These are phyloP conservation scores for mouse (Mus musculus) DNA, from an alignment of 2,113 vertebrate species.

Conservation along the genomic window GRCm39 chr14:97210501-97211000, in stretches of 20 bases:
- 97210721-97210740: constrained; percentile 38
- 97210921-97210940: constrained; percentile 78
- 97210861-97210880: constrained; percentile 61
- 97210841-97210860: constrained; percentile 63
- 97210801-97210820: neutral
- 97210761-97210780: neutral
- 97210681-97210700: neutral
- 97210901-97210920: constrained; percentile 81
- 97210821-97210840: constrained; percentile 67
- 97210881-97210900: constrained; percentile 69
- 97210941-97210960: constrained; percentile 84
- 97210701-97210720: neutral
- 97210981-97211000: constrained; percentile 78
- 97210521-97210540: neutral
- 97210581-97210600: neutral
- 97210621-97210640: neutral
- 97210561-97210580: neutral
- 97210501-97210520: neutral
- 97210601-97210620: constrained; percentile 21
- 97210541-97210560: neutral
- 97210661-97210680: constrained; percentile 46
- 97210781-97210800: constrained; percentile 51
- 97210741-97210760: neutral
- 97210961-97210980: constrained; percentile 83
- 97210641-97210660: constrained; percentile 39